phyloP scores from a whole-genome alignment of 2,113 vertebrate genomes.

The Rhizomys pruinosus region DNA sequence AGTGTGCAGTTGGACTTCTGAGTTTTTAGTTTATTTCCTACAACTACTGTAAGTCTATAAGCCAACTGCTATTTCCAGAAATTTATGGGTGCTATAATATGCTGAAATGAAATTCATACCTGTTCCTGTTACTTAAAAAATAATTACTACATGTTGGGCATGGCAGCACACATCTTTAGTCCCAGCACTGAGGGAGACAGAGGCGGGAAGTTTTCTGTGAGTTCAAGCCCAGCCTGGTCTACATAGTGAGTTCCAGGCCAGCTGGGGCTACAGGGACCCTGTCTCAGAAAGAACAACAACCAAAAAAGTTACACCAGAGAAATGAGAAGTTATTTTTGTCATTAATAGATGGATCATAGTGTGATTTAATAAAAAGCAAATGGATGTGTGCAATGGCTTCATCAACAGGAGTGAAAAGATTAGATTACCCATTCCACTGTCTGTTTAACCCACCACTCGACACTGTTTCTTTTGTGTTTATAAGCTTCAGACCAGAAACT shows the following conservation, averaged over 20 bases:
- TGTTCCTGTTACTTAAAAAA: conserved; percentile 42
- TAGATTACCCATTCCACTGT: not conserved
- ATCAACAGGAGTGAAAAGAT: not conserved
- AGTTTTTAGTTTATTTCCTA: conserved; percentile 38
- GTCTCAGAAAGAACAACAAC: too few species aligned
- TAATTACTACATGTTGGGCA: too few species aligned
- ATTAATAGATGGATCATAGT: not conserved
- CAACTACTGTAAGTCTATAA: conserved; percentile 27
- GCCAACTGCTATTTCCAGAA: conserved; percentile 15
- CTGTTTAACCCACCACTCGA: not conserved
- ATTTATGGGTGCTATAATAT: not conserved
- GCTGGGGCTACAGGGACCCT: too few species aligned
- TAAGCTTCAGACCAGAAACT: conserved; percentile 40
- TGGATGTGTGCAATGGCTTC: not conserved
- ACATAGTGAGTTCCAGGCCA: too few species aligned
- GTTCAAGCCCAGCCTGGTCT: too few species aligned
- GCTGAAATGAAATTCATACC: conserved; percentile 50
- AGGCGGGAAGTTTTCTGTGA: too few species aligned
- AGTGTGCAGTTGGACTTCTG: not conserved
- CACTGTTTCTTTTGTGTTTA: conserved; percentile 29
- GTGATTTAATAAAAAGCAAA: conserved; percentile 17
- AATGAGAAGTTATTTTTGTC: conserved; percentile 43
- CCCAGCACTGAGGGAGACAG: too few species aligned
- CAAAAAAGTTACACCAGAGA: conserved; percentile 43
- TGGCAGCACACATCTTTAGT: too few species aligned